Percentiles rank a stretch among this genome's conserved stretches.
Evolutionary conservation across 2,888 invertebrate species (phyloP).

Genomic region (Glaucopsyche alexis): DNA sequence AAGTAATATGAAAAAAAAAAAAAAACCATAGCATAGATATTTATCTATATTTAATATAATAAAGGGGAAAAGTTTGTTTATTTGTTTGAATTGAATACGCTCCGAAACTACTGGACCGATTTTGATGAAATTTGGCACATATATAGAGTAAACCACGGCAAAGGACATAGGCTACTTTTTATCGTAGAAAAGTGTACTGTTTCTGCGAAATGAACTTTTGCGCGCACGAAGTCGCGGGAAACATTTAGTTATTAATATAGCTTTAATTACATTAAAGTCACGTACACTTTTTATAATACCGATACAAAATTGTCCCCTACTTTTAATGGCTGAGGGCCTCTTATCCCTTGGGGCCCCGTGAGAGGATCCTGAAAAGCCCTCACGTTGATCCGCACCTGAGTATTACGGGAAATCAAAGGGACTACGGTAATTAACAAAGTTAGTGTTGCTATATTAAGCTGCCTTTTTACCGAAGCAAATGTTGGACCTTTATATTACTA

Average conservation of each 20-base stretch:
- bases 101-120: no score
- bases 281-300: neutral
- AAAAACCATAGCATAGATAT: no score
- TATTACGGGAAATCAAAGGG: slow-evolving; percentile 7
- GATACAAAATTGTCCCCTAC: slow-evolving; percentile 11
- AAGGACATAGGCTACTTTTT: no score
- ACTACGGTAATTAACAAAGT: slow-evolving; percentile 12
- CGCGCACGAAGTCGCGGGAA: no score
- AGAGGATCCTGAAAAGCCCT: neutral
- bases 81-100: no score
- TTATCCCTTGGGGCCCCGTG: slow-evolving; percentile 1
- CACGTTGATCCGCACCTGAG: slow-evolving; percentile 12
- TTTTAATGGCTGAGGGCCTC: slow-evolving; percentile 5
- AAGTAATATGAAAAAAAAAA: no score
- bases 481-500: neutral
- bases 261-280: neutral
- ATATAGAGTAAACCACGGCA: no score
- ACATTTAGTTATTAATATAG: neutral
- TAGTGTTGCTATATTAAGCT: neutral
- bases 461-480: neutral
- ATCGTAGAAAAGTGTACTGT: no score
- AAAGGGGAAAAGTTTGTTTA: no score
- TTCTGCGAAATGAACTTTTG: no score
- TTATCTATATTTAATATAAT: no score
- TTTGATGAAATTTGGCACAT: no score